These are phyloP conservation scores for Fratercula arctica DNA, from an alignment of 2,797 vertebrate genomes.

Conservation along the genomic window DNA sequence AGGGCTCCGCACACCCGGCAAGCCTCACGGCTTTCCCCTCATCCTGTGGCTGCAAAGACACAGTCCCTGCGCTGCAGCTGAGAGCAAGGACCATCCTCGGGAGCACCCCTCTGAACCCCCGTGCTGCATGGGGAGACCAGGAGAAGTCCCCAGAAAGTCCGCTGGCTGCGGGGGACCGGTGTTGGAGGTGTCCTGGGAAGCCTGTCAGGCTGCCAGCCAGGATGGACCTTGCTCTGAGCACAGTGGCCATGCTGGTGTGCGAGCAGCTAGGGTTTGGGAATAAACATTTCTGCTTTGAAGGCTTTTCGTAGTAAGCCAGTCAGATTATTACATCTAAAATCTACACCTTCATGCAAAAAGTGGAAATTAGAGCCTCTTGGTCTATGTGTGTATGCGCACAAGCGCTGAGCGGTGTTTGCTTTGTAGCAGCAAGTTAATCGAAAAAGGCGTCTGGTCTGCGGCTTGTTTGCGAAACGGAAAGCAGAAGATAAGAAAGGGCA, in stretches of 20 bases:
- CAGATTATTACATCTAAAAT: background rate
- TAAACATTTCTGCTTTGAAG: background rate
- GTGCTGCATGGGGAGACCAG: background rate
- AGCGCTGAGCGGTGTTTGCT: background rate
- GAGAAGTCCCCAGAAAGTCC: background rate
- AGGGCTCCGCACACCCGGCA: background rate
- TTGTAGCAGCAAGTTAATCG: background rate
- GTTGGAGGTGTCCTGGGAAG: background rate
- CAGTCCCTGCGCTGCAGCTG: background rate
- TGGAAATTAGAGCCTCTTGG: background rate
- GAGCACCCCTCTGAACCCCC: background rate
- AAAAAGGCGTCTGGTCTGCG: background rate
- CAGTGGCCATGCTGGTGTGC: background rate
- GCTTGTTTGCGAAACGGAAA: background rate
- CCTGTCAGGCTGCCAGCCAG: background rate
- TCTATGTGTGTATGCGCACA: background rate
- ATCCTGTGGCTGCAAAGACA: background rate
- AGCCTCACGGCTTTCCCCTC: background rate
- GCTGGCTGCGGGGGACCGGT: background rate
- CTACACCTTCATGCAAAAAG: background rate
- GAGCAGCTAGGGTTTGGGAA: accelerated
- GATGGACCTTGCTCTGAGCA: background rate
- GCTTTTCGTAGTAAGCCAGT: background rate
- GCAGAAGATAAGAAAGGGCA: background rate
- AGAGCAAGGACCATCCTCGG: background rate